Evolutionary conservation across 2,113 vertebrate genomes (phyloP).

Genomic region (Nothoprocta perdicaria): DNA sequence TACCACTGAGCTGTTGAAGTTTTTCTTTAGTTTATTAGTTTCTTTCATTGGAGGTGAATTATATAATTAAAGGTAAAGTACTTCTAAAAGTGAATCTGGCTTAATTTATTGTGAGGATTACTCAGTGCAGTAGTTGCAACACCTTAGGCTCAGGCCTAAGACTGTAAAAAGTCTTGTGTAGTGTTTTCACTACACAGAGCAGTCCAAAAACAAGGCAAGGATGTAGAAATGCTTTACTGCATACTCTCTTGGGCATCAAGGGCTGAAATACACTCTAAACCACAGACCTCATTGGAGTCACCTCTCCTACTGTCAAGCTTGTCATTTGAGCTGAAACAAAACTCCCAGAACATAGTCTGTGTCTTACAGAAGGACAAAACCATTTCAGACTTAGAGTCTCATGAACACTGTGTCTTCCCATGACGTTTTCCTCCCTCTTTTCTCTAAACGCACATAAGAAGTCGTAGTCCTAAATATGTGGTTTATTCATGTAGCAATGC

Average conservation of each 20-base stretch:
- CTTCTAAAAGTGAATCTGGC: not conserved
- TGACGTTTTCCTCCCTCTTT: not conserved
- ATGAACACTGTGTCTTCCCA: not conserved
- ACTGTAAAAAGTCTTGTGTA: not conserved
- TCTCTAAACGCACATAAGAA: too few relatives aligned
- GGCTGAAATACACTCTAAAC: not conserved
- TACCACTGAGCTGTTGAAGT: not conserved
- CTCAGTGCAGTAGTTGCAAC: accelerated
- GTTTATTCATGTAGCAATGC: not conserved
- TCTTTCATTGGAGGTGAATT: too few relatives aligned
- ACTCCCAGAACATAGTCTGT: not conserved
- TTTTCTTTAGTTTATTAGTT: not conserved
- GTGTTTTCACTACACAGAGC: not conserved
- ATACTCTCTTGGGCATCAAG: accelerated
- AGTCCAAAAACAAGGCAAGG: not conserved
- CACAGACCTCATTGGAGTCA: not conserved
- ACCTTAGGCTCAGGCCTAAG: not conserved
- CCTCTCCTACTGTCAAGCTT: not conserved
- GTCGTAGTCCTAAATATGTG: not conserved
- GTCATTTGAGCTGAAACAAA: not conserved
- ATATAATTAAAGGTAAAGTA: too few relatives aligned
- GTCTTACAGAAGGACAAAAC: not conserved
- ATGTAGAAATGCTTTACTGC: not conserved
- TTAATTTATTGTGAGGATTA: not conserved
- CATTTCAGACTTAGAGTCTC: not conserved